phyloP scores from a whole-genome alignment of 2,113 vertebrate species.

The Ursus arctos region DNA sequence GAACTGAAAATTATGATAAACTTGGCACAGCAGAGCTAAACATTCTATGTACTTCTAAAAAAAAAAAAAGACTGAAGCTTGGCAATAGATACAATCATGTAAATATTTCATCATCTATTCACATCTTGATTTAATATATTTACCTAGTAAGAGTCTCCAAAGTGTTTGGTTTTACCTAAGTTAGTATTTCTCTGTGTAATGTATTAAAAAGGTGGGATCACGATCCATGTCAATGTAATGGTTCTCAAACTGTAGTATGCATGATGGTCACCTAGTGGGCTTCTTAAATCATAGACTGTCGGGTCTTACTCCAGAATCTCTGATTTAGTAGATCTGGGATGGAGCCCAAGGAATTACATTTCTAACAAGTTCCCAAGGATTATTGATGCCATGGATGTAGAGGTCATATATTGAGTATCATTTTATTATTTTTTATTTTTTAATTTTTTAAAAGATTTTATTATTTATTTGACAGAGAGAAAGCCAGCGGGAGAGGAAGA shows the following conservation, averaged over 20 bases:
- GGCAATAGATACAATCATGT: not conserved
- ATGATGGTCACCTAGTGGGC: not conserved
- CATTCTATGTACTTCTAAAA: not conserved
- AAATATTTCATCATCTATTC: not conserved
- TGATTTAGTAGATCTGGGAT: not conserved
- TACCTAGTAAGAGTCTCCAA: not conserved
- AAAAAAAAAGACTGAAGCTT: not conserved
- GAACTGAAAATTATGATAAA: conserved; percentile 30
- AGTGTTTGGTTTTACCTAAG: not conserved
- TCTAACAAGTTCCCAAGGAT: not conserved
- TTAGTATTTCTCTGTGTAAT: not conserved
- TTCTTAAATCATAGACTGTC: not conserved
- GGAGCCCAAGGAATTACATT: not conserved
- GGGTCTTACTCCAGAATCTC: not conserved
- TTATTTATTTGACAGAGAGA: too few relatives aligned
- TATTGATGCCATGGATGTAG: not conserved
- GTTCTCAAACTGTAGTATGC: not conserved
- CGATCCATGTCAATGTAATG: not conserved
- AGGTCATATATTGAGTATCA: not conserved
- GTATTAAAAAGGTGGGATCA: not conserved
- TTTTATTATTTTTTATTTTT: not conserved
- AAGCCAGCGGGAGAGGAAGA: too few relatives aligned
- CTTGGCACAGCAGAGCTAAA: not conserved
- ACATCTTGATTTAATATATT: not conserved
- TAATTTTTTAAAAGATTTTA: too few relatives aligned